A percentile compares a stretch with the other conserved stretches of the same genome.
phyloP scores from a whole-genome alignment of 2,797 vertebrate species.

The Esox lucius region DNA sequence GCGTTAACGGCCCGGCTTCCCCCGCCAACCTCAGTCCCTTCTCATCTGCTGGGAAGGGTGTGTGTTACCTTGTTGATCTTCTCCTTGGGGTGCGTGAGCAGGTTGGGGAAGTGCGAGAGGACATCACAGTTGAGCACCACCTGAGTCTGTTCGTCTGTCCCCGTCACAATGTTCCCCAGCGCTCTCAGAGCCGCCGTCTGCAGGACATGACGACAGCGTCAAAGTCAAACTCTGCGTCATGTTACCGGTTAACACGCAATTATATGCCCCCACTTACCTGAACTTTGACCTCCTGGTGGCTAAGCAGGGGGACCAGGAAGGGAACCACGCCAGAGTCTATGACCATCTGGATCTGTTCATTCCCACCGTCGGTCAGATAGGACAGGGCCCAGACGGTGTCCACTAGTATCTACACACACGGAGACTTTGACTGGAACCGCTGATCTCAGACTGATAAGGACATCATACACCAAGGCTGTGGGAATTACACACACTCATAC shows the following conservation, averaged over 20 bases:
- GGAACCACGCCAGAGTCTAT: constrained; percentile 98
- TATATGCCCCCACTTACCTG: constrained; percentile 78
- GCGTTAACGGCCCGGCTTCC: background rate
- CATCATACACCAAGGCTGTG: background rate
- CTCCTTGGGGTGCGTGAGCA: constrained; percentile 97
- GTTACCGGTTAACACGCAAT: background rate
- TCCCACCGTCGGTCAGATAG: constrained; percentile 97
- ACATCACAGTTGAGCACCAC: constrained; percentile 98
- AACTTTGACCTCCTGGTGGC: constrained; percentile 99
- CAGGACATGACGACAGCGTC: background rate
- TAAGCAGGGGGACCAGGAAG: constrained; percentile 96
- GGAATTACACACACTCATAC: constrained; percentile 63
- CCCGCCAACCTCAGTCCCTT: too few relatives aligned
- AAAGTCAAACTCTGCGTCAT: background rate
- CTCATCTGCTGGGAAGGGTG: background rate
- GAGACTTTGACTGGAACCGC: background rate
- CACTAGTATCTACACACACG: constrained; percentile 86
- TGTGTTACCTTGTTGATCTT: constrained; percentile 97
- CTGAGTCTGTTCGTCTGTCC: constrained; percentile 98
- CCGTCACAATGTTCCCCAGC: constrained; percentile 98
- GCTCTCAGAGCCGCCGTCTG: constrained; percentile 97
- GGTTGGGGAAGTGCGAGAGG: constrained; percentile 94
- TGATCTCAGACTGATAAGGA: background rate
- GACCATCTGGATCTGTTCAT: constrained; percentile 99
- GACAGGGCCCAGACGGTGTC: constrained; percentile 99